Conservation (phyloP, 1,140 invertebrate species). For the Conopomorpha cramerella region DNA sequence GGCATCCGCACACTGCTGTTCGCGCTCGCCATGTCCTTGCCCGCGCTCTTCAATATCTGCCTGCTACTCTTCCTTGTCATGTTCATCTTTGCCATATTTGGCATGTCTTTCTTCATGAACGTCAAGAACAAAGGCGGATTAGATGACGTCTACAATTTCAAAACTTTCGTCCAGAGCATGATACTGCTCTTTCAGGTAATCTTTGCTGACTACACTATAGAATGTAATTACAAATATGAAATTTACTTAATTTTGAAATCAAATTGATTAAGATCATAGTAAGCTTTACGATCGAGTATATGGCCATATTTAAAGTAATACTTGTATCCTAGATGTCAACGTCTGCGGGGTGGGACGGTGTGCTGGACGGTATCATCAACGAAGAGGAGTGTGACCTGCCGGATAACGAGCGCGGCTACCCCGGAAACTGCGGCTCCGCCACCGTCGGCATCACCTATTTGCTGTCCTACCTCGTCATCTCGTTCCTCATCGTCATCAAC, state of each 20-base stretch:
- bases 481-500: constrained; percentile 98
- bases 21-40: constrained; percentile 96
- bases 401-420: constrained; percentile 83
- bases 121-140: constrained; percentile 92
- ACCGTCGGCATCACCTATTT: constrained; percentile 94
- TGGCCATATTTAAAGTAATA: too few relatives aligned
- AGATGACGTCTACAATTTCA: constrained; percentile 97
- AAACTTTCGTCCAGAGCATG: constrained; percentile 98
- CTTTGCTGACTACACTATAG: too few relatives aligned
- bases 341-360: constrained; percentile 96
- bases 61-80: constrained; percentile 96
- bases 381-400: constrained; percentile 89
- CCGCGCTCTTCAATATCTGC: constrained; percentile 98
- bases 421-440: constrained; percentile 90
- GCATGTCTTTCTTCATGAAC: constrained; percentile 99
- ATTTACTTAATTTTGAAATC: too few relatives aligned
- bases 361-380: constrained; percentile 94
- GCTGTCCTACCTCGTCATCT: constrained; percentile 95
- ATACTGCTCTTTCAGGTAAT: constrained; percentile 94
- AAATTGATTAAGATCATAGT: too few relatives aligned
- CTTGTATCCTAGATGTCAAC: constrained; percentile 95
- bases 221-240: too few relatives aligned
- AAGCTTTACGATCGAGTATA: too few relatives aligned
- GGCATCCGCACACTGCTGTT: constrained; percentile 96
- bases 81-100: constrained; percentile 99